Percentiles rank a stretch among this genome's conserved stretches.
Conservation (phyloP, 2,888 invertebrate genomes). For the Agrotis ipsilon region DNA sequence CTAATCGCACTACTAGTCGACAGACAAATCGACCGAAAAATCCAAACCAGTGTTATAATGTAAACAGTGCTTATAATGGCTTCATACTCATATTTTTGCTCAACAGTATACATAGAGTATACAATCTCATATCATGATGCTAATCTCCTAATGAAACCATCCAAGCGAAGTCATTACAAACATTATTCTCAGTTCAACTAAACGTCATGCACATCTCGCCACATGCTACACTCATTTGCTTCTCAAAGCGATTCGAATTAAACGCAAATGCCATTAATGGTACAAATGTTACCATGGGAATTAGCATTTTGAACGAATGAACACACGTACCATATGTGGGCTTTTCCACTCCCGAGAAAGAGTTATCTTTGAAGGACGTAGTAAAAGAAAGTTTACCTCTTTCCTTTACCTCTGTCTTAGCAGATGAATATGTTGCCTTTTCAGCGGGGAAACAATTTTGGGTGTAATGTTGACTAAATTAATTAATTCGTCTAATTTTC, state of each 20-base stretch:
- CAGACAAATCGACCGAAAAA: too few relatives aligned
- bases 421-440: conserved; percentile 25
- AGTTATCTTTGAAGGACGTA: conserved; percentile 42
- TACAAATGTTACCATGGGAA: conserved; percentile 50
- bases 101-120: too few relatives aligned
- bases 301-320: conserved; percentile 65
- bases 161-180: conserved; percentile 20
- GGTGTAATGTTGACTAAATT: conserved; percentile 10
- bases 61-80: too few relatives aligned
- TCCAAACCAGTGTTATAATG: too few relatives aligned
- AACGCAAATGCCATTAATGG: conserved; percentile 63
- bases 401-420: conserved; percentile 20
- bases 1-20: too few relatives aligned
- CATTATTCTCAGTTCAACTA: conserved; percentile 26
- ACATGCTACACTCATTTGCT: conserved; percentile 48
- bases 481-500: conserved; percentile 14
- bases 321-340: conserved; percentile 48
- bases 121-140: background rate
- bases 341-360: conserved; percentile 42
- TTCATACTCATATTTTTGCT: too few relatives aligned
- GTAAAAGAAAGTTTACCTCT: conserved; percentile 49
- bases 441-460: conserved; percentile 5
- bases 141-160: conserved; percentile 17
- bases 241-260: conserved; percentile 58
- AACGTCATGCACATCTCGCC: conserved; percentile 23